phyloP scores from a whole-genome alignment of 2,113 vertebrate species.

The Chionodraco myersi region DNA sequence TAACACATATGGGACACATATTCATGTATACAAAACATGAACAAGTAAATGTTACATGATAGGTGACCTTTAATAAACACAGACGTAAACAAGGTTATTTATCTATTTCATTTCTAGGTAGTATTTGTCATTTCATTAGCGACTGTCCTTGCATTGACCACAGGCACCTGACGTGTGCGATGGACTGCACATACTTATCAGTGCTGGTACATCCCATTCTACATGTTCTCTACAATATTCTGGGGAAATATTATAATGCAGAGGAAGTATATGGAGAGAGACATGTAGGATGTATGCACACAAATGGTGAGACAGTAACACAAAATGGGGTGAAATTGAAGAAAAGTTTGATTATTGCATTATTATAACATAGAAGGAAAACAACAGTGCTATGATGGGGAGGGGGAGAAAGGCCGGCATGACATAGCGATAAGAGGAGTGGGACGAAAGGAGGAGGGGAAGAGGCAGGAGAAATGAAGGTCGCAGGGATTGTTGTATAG shows the following conservation, averaged over 20 bases:
- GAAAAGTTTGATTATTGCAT: background rate
- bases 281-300: background rate
- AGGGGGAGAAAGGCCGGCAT: background rate
- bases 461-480: conserved; percentile 48
- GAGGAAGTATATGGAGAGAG: background rate
- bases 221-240: conserved; percentile 12
- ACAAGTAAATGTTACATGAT: no score
- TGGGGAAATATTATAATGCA: background rate
- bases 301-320: conserved; percentile 1
- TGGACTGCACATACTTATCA: no score
- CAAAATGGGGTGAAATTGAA: background rate
- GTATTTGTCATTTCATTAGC: background rate
- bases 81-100: background rate
- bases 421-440: background rate
- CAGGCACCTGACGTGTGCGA: background rate
- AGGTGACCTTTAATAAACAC: background rate
- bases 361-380: background rate
- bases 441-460: background rate
- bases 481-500: conserved; percentile 24
- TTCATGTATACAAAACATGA: no score
- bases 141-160: background rate
- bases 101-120: background rate
- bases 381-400: conserved; percentile 3
- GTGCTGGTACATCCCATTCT: background rate
- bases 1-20: no score